phyloP scores from a whole-genome alignment of 2,113 vertebrate genomes.

The Nematolebias whitei region DNA sequence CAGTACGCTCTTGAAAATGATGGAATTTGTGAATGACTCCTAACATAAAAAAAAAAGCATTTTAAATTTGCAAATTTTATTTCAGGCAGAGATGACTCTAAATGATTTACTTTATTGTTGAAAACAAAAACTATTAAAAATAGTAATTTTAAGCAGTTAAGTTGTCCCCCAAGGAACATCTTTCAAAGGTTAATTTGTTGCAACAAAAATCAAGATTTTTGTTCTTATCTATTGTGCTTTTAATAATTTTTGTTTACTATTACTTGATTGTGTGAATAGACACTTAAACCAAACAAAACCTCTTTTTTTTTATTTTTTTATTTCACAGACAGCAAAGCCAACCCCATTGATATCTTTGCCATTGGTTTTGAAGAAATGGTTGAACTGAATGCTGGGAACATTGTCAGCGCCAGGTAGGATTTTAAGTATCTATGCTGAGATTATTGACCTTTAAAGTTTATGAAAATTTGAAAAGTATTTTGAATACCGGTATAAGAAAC shows the following conservation, averaged over 20 bases:
- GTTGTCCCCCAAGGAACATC: too few species aligned
- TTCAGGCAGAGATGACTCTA: too few species aligned
- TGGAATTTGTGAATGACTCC: too few species aligned
- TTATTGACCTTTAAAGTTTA: background rate
- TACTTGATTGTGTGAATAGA: background rate
- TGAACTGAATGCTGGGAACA: constrained; percentile 97
- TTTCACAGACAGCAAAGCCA: constrained; percentile 85
- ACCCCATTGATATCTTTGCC: constrained; percentile 94
- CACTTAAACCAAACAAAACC: background rate
- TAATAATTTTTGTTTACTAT: background rate
- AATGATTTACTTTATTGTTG: too few species aligned
- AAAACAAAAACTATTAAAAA: too few species aligned
- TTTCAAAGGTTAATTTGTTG: too few species aligned
- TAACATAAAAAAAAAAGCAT: too few species aligned
- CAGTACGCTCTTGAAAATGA: too few species aligned
- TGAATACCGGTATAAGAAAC: background rate
- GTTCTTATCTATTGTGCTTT: too few species aligned
- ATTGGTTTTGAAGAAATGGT: constrained; percentile 99
- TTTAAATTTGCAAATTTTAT: too few species aligned
- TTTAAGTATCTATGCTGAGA: background rate
- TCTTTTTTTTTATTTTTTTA: constrained; percentile 1
- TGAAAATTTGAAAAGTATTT: background rate
- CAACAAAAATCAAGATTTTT: too few species aligned
- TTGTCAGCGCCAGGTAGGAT: constrained; percentile 94
- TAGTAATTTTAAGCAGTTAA: too few species aligned